phyloP scores from a whole-genome alignment of 2,888 invertebrate species.

The Chymomyza procnemis region DNA sequence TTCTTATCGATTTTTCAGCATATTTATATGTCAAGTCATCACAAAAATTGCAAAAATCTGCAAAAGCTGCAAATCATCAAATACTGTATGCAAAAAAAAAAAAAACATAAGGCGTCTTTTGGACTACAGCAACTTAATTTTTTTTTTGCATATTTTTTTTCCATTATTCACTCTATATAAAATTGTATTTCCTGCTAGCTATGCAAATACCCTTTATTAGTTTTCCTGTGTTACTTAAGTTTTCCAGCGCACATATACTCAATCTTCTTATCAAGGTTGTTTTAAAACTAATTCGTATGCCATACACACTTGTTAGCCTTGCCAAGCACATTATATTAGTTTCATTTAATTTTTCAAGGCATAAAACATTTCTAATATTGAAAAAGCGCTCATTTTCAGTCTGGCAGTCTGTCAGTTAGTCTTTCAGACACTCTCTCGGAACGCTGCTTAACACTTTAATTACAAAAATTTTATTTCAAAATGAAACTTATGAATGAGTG shows the following conservation, averaged over 20 bases:
- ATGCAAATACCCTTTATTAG: not conserved
- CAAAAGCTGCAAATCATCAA: not conserved
- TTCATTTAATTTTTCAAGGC: not conserved
- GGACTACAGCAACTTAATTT: not conserved
- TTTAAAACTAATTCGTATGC: not conserved
- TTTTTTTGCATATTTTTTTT: not conserved
- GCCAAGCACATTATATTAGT: not conserved
- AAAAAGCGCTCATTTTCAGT: not conserved
- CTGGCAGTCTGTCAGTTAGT: constrained; percentile 7
- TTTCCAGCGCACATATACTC: not conserved
- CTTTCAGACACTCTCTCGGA: not conserved
- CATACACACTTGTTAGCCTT: not conserved
- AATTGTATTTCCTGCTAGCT: not conserved
- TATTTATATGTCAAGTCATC: not conserved
- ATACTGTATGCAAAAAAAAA: not conserved
- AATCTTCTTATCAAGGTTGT: not conserved
- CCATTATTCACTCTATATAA: not conserved
- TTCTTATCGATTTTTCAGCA: not conserved
- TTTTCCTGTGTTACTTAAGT: not conserved
- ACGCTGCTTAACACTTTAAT: constrained; percentile 52
- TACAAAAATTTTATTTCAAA: constrained; percentile 55
- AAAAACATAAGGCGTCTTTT: not conserved
- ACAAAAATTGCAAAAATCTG: not conserved
- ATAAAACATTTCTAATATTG: not conserved
- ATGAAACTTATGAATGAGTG: constrained; percentile 50